Evolutionary conservation across 2,888 invertebrate genomes (phyloP).

Genomic region (Dryobotodes eremita): DNA sequence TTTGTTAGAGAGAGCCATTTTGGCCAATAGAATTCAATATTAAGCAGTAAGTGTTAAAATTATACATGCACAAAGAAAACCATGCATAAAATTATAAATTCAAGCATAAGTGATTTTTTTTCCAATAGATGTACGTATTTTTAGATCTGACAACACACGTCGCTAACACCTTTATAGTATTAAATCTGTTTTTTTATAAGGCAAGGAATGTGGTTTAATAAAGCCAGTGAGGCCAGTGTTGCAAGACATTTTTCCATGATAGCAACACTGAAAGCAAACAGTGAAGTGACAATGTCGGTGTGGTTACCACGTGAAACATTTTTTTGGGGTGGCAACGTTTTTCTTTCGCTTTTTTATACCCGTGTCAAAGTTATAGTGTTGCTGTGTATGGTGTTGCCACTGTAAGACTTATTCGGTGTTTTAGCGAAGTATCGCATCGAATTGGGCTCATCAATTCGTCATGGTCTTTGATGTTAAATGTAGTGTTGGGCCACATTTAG

Average conservation of each 20-base stretch:
- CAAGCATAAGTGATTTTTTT: slow-evolving; percentile 46
- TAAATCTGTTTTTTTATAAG: slow-evolving; percentile 45
- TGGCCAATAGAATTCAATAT: slow-evolving; percentile 42
- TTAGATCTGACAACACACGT: slow-evolving; percentile 56
- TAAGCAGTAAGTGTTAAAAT: slow-evolving; percentile 53
- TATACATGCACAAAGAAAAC: slow-evolving; percentile 50
- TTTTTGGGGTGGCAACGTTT: slow-evolving; percentile 55
- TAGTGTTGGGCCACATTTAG: slow-evolving; percentile 61
- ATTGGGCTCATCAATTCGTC: slow-evolving; percentile 65
- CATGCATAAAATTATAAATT: slow-evolving; percentile 46
- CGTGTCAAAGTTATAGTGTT: slow-evolving; percentile 66
- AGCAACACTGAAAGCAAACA: slow-evolving; percentile 57
- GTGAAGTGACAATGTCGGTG: slow-evolving; percentile 60
- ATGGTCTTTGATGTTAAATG: slow-evolving; percentile 63
- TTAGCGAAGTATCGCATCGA: slow-evolving; percentile 66
- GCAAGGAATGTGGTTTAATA: slow-evolving; percentile 31
- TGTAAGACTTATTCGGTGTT: slow-evolving; percentile 69
- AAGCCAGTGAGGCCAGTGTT: slow-evolving; percentile 57
- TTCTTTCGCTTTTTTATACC: slow-evolving; percentile 64
- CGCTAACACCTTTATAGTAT: slow-evolving; percentile 51
- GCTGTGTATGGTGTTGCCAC: slow-evolving; percentile 69
- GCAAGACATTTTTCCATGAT: slow-evolving; percentile 57
- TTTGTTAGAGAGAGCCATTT: slow-evolving; percentile 58
- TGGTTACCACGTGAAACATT: slow-evolving; percentile 45
- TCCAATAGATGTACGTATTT: slow-evolving; percentile 59